Evolutionary conservation across 37 sponge, comb jelly and placozoan species (phyloP), one percentile per base, ranked within the genome.

Genomic region (Geodia barretti): DNA sequence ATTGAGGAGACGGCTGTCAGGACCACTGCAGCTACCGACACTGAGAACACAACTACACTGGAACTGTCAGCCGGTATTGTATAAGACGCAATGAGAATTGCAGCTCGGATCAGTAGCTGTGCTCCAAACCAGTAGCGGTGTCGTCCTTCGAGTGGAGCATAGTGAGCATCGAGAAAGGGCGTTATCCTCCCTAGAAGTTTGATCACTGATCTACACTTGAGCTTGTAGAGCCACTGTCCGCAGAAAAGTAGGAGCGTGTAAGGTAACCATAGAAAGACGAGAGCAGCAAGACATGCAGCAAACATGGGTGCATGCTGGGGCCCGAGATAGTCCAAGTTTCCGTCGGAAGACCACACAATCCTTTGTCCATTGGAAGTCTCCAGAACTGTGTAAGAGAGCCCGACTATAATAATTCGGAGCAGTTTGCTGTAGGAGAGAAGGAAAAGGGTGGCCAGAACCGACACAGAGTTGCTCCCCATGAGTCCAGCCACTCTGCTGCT

Each of bases 101-200:
- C 40, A 40, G 60, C 38, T 41, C 84, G 47, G 38, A 64, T 40
- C 19, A 83, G 47, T 3, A 83, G 84, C 26, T 73, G 54, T 11
- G 61, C 40, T 25, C 84, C 84, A 17, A 68, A 26, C 84, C 84
- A 83, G 36, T 66, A 64, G 17, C 64, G 74, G 41, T 32, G 68
- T 25, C n/a, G 17, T 24, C 32, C 58, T 42, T 83, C 39, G 34
- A 66, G 62, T 40, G 75, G 84, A 62, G 63, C 75, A 42, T 42
- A 64, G 68, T 75, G 64, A 2, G 84, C 75, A 74, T 83, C 84
- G 39, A 75, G 29, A 39, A 74, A 62, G 25, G 73, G 76, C n/a
- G 37, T 63, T 29, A 36, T 37, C 40, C 26, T 78, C 14, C 11
- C 54, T 17, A 47, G 54, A 47, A 47, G 54, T 47, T 47, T 7